phyloP scores from a whole-genome alignment of 2,113 vertebrate genomes.

The Catagonus wagneri region DNA sequence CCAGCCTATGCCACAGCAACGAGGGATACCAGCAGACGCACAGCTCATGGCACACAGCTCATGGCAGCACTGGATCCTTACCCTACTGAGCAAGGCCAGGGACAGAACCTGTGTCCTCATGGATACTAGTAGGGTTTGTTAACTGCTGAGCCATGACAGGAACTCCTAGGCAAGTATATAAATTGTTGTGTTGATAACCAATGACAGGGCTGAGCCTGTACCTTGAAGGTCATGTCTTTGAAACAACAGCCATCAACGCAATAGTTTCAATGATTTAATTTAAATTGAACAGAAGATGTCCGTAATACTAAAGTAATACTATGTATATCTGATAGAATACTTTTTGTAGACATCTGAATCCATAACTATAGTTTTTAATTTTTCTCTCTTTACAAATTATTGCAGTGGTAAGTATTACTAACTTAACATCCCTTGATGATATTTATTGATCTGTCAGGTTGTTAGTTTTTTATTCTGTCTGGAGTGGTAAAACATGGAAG shows the following conservation, averaged over 20 bases:
- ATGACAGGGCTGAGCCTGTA: not conserved
- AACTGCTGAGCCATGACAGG: no score
- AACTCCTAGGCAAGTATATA: not conserved
- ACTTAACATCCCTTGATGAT: not conserved
- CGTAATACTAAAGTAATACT: not conserved
- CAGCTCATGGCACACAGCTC: no score
- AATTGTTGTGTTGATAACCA: constrained; percentile 16
- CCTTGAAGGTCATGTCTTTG: not conserved
- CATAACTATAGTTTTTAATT: not conserved
- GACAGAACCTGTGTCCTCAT: no score
- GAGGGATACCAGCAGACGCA: no score
- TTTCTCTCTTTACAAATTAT: not conserved
- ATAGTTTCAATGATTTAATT: constrained; percentile 12
- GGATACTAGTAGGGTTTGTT: no score
- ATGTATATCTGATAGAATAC: not conserved
- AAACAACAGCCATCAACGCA: not conserved
- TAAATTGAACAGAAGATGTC: constrained; percentile 7
- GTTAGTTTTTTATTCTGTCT: constrained; percentile 12
- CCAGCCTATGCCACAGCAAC: no score
- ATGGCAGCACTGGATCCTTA: no score
- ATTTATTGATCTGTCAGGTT: not conserved
- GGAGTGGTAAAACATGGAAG: not conserved
- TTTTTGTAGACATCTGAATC: not conserved
- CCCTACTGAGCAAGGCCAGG: no score
- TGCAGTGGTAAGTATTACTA: not conserved